Base-by-base conservation (phyloP, 2,888 invertebrate genomes). In the Tetramorium bicarinatum region DNA sequence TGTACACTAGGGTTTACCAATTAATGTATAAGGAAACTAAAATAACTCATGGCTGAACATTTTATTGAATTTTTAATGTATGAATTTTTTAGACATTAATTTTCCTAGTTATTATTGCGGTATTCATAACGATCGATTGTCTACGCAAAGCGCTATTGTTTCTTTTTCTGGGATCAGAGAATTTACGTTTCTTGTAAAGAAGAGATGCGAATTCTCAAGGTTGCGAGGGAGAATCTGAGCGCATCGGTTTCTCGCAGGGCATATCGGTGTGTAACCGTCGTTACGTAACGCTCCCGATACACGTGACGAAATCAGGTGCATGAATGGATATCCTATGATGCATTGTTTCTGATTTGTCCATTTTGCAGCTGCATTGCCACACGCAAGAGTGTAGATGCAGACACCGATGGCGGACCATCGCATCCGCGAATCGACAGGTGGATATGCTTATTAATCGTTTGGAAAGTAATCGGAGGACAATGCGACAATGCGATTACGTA, bases 261-360 rank as follows among this genome's bases (percentile, higher is more conserved):
- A 67, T 13, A 52, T 41, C 66, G 52, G 38, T 76, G 18, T 52
- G 13, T 54, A 71, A 59, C 18, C 44, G 18, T 15, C 25, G 13
- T 71, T 71, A 59, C 59, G 47, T 71, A 79, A 71, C 47, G 56
- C 44, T 69, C 69, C 29, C 34, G 18, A 71, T 71, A 71, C 21
- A 79, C n/a, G 54, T 77, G 66, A 66, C 79, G 79, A 79, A 79
- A 79, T 79, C 56, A 59, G 79, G 56, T 79, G 71, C 56, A 79
- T 59, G 56, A 69, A 79, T 79, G 71, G 34, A 18, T 79, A 79
- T 69, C 79, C 21, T 71, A 79, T 59, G 18, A 59, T 47, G 56
- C 71, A 79, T 79, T 79, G 79, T 79, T 79, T 71, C 56, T 59
- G 56, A 79, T 79, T 79, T 79, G 71, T 79, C 47, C 25, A 21